Conservation (phyloP, 2,888 invertebrate genomes). For the Scaptomyza caliginosa region DNA sequence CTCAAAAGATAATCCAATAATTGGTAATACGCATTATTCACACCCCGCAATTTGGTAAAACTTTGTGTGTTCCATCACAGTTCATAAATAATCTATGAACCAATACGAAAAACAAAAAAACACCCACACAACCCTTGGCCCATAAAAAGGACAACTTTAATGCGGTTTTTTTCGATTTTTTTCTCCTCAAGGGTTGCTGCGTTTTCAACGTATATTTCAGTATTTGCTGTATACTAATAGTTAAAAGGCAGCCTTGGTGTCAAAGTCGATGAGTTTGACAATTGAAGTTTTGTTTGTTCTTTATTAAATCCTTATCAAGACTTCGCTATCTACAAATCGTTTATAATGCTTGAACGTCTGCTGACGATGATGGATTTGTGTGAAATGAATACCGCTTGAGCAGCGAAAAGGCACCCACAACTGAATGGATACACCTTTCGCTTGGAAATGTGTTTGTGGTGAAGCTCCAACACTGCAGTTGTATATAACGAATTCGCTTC, state of each 20-base stretch:
- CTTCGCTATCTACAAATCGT: constrained; percentile 25
- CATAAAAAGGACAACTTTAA: constrained; percentile 17
- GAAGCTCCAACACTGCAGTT: background rate
- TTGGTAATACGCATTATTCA: constrained; percentile 60
- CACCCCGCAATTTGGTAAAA: constrained; percentile 29
- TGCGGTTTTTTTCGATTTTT: constrained; percentile 12
- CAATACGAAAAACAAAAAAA: background rate
- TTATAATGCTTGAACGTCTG: constrained; percentile 43
- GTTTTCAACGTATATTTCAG: background rate
- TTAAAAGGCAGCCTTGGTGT: background rate
- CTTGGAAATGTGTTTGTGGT: background rate
- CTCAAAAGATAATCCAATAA: constrained; percentile 51
- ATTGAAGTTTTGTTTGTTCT: background rate
- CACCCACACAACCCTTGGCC: constrained; percentile 22
- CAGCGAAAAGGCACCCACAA: constrained; percentile 34
- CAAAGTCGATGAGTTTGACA: background rate
- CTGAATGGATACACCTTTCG: constrained; percentile 1
- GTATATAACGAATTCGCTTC: constrained; percentile 26
- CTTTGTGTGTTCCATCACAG: constrained; percentile 10
- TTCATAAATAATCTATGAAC: constrained; percentile 56
- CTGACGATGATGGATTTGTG: constrained; percentile 71
- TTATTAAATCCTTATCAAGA: constrained; percentile 33
- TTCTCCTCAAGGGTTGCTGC: constrained; percentile 27
- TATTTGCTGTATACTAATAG: background rate
- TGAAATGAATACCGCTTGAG: constrained; percentile 43